A percentile compares a stretch with the other conserved stretches of the same genome.
phyloP scores from a whole-genome alignment of 2,888 invertebrate species.

The Schizaphis graminum region DNA sequence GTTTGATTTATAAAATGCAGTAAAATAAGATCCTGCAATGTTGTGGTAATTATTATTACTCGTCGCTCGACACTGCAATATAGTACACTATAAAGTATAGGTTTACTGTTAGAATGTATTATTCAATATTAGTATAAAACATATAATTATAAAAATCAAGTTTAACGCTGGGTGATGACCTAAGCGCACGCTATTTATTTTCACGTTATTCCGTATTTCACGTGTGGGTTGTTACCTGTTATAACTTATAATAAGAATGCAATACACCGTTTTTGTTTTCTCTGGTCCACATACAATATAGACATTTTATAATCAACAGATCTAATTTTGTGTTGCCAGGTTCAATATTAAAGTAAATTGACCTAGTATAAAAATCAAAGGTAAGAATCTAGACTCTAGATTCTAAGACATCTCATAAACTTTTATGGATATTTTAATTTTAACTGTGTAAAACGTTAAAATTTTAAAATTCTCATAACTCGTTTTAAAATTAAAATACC shows the following conservation, averaged over 20 bases:
- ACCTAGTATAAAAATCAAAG: neutral
- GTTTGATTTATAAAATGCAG: neutral
- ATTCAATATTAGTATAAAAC: neutral
- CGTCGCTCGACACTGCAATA: neutral
- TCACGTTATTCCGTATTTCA: neutral
- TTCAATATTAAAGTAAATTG: neutral
- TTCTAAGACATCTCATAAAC: neutral
- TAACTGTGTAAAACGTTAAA: neutral
- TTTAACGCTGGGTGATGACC: neutral
- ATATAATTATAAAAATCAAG: neutral
- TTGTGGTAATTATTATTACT: neutral
- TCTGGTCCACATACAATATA: neutral
- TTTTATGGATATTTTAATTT: neutral
- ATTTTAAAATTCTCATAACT: neutral
- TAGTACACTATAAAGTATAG: neutral
- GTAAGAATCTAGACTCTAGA: neutral
- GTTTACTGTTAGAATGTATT: neutral
- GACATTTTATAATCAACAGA: neutral
- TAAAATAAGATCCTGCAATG: neutral
- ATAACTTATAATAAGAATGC: neutral
- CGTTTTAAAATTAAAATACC: neutral
- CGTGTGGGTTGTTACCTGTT: neutral
- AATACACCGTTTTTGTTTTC: neutral
- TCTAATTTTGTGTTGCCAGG: neutral
- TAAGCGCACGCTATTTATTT: neutral